Evolutionary conservation across 2,888 invertebrate species (phyloP), one percentile per base, ranked within the genome.

Genomic region (Sussaba pulchella): DNA sequence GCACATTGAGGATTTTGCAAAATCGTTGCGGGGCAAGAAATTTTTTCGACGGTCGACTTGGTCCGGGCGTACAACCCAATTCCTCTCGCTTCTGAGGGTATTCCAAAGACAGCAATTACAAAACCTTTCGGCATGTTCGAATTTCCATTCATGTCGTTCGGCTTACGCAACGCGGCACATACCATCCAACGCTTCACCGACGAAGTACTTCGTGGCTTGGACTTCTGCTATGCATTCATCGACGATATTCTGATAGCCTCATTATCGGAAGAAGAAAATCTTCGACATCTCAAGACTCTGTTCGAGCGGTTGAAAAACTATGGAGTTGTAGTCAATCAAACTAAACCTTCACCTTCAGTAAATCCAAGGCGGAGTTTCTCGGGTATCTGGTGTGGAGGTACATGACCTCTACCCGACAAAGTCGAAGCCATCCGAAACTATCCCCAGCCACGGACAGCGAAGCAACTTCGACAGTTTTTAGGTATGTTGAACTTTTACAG

Each of bases 111-210:
- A 2, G 80, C 81, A 1, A 64, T 80, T 0, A 75, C 47, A 1
- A 83, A 52, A 5, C 87, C 87, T 0, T 87, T 87, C 36, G 86
- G 87, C 0, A 70, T 87, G 0, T 88, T 85, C 39, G 89, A 89
- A 70, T 87, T 78, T 21, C 19, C 72, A 2, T 31, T 19, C 2
- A 89, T 88, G 89, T 75, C 85, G 0, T 88, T 89, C 50, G 88
- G 88, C 1, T 76, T 89, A 0, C 71, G 86, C 0, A 91, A 89
- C 57, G 88, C 89, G 0, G 85, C 86, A 0, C 87, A 88, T 26
- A 92, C 21, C 9, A 21, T 92, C 82, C 90, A 92, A 70, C 85
- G n/a, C n/a, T n/a, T n/a, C n/a, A n/a, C n/a, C n/a, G n/a, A n/a
- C n/a, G n/a, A n/a, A n/a, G n/a, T n/a, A n/a, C n/a, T n/a, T n/a